Evolutionary conservation across 2,888 invertebrate genomes (phyloP).

Genomic region (Nomada ruficornis): DNA sequence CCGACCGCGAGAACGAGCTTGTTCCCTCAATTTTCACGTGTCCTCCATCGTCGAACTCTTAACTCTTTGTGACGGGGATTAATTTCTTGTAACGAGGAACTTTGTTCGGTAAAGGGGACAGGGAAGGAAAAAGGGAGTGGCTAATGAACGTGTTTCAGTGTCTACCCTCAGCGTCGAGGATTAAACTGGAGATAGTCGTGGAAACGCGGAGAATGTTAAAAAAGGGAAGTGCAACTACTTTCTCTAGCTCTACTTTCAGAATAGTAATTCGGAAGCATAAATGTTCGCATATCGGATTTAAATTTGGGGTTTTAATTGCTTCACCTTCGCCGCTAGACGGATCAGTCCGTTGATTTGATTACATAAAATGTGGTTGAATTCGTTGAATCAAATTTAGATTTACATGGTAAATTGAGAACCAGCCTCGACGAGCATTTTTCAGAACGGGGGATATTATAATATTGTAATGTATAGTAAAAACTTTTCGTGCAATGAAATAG

Average conservation of each 20-base stretch:
- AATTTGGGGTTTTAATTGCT: no score
- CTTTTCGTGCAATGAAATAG: background rate
- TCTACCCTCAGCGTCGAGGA: background rate
- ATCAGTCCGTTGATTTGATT: no score
- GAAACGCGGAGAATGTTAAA: background rate
- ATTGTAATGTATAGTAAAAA: background rate
- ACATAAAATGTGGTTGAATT: no score
- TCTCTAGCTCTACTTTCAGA: background rate
- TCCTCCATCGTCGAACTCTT: constrained; percentile 17
- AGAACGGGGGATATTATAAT: no score
- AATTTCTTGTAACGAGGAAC: constrained; percentile 22
- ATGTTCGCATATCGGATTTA: background rate
- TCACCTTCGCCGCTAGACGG: background rate
- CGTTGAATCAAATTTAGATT: no score
- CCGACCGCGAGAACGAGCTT: constrained; percentile 25
- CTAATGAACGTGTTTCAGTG: constrained; percentile 1
- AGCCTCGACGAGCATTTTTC: no score
- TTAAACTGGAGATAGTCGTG: background rate
- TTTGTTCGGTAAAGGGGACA: background rate
- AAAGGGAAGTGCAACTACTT: background rate
- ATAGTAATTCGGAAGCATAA: background rate
- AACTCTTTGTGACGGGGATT: constrained; percentile 24
- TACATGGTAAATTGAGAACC: no score
- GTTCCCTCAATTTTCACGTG: constrained; percentile 29
- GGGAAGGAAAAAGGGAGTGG: background rate